phyloP scores from a whole-genome alignment of 2,797 vertebrate species.

The Poecile montanus region DNA sequence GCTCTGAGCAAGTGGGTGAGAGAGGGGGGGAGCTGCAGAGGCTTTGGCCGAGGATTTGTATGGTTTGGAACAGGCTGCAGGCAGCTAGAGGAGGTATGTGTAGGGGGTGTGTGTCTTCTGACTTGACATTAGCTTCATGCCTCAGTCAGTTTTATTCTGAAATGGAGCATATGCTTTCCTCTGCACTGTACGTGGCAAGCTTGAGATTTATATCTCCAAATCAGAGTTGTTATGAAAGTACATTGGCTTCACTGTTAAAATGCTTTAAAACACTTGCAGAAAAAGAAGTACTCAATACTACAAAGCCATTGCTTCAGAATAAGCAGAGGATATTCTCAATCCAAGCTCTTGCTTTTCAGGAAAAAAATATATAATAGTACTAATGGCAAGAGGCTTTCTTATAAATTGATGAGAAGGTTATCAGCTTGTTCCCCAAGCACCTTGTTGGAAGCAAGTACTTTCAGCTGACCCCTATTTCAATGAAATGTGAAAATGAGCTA shows the following conservation, averaged over 20 bases:
- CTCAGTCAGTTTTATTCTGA: conserved; percentile 48
- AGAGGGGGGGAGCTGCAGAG: background rate
- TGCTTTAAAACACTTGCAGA: background rate
- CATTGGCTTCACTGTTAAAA: background rate
- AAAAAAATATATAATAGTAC: background rate
- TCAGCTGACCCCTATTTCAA: background rate
- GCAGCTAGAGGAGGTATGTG: background rate
- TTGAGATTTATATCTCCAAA: background rate
- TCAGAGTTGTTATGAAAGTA: background rate
- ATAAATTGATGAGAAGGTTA: background rate
- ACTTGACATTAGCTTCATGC: background rate
- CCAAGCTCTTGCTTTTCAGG: background rate
- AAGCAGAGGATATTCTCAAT: background rate
- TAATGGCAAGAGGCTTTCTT: background rate
- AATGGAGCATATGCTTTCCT: conserved; percentile 50
- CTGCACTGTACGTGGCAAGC: background rate
- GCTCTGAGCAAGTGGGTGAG: background rate
- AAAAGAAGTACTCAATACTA: background rate
- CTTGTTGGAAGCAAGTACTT: background rate
- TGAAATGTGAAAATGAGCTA: background rate
- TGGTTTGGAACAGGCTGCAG: conserved; percentile 19
- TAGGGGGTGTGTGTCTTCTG: conserved; percentile 24
- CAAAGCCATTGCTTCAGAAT: background rate
- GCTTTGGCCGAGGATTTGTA: background rate
- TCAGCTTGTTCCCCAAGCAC: background rate